Evolutionary conservation across 64 coral and sea anemone species (phyloP).

Genomic region (Montipora foliosa): DNA sequence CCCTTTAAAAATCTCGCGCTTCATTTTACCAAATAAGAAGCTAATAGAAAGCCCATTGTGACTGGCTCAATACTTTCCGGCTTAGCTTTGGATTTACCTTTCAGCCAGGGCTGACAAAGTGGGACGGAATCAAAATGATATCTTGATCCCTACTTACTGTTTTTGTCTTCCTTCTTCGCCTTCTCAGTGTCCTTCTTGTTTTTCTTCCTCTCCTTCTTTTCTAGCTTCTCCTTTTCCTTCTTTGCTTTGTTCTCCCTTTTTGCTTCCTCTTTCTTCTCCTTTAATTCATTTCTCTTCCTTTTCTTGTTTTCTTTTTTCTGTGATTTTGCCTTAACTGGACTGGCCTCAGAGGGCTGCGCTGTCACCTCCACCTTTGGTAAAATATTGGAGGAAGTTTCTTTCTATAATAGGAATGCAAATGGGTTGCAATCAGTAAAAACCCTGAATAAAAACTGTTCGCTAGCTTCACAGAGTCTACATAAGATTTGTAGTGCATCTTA

Average conservation of each 20-base stretch:
- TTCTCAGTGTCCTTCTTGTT: neutral
- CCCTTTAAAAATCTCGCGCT: too few species aligned
- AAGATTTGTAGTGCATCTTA: too few species aligned
- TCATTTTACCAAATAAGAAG: too few species aligned
- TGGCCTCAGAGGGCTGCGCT: neutral
- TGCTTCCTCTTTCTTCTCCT: neutral
- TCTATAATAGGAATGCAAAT: neutral
- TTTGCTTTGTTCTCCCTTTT: neutral
- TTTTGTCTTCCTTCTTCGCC: neutral
- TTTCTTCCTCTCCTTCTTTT: neutral
- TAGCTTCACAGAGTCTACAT: too few species aligned
- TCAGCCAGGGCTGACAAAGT: too few species aligned
- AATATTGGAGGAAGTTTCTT: neutral
- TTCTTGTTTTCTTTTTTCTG: neutral
- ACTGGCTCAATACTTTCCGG: too few species aligned
- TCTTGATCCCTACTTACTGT: neutral
- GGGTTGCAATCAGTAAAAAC: too few species aligned
- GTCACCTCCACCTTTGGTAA: neutral
- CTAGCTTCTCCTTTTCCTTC: neutral
- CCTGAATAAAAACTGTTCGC: too few species aligned
- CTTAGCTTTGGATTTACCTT: too few species aligned
- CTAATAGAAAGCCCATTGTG: too few species aligned
- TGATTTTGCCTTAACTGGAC: neutral
- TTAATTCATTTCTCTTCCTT: neutral
- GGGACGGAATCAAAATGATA: neutral